Evolutionary conservation across 2,797 vertebrate species (phyloP), one percentile per base, ranked within the genome.

Genomic region (Molossus molossus): DNA sequence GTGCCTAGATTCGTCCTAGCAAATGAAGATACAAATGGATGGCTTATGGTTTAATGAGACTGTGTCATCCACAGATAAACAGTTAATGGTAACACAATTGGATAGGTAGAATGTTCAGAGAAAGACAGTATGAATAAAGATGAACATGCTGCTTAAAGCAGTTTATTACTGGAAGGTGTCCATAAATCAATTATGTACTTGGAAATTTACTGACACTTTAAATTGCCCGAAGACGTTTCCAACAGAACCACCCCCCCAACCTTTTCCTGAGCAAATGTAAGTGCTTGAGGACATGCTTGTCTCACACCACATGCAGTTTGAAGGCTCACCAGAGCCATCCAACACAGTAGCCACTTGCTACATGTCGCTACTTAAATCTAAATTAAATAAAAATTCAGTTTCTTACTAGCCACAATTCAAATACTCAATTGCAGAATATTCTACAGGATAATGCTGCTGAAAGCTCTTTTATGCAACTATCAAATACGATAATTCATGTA

Each of bases 311-410:
- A 45, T 73, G 57, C 4, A 70, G 69, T 40, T 27, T 33, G 40
- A 21, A 53, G 45, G 25, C 25, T 50, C 45, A 40, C 3, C 17
- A 2, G 50, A 64, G 18, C 23, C 72, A 40, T 69, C 12, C 33
- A 14, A 64, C 21, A 72, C 1, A 25, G 65, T 0, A 64, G 80
- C 15, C 25, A 45, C 45, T 73, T 67, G 23, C 4, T 84, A 14
- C 53, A 40, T 13, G 40, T n/a, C 15, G 40, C 9, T 67, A 64
- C 21, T 86, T 7, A 15, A 85, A 76, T 84, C 20, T 70, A 84
- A 73, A 90, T 60, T 37, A 37, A 79, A 89, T 60, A n/a, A 37
- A 79, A 80, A 81, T 72, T 57, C 79, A 45, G 23, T 65, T 84
- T n/a, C 58, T 85, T 23, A 25, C n/a, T 6, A 29, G 53, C 7